Evolutionary conservation across 2,888 invertebrate genomes (phyloP).

Genomic region (Phanerotoma sp.): DNA sequence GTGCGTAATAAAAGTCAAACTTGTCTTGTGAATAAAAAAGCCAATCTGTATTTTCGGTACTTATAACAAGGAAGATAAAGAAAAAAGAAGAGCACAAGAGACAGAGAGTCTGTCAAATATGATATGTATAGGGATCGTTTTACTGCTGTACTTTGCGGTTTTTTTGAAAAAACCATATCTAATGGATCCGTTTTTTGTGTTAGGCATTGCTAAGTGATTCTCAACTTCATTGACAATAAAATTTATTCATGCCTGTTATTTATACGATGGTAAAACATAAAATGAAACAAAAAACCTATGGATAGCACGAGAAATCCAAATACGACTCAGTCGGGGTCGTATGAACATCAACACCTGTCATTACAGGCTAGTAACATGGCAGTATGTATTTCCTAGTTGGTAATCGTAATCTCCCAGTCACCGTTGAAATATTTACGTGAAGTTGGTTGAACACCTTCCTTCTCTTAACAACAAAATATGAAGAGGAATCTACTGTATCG

Average conservation of each 20-base stretch:
- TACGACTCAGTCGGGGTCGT: slow-evolving; percentile 15
- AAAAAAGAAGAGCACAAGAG: slow-evolving; percentile 1
- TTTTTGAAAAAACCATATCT: slow-evolving; percentile 29
- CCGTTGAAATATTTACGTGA: slow-evolving; percentile 29
- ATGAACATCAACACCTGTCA: slow-evolving; percentile 30
- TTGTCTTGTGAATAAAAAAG: slow-evolving; percentile 36
- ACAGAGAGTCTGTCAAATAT: slow-evolving; percentile 38
- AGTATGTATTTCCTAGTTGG: too few relatives aligned
- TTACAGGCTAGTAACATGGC: slow-evolving; percentile 16
- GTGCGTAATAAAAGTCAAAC: slow-evolving; percentile 52
- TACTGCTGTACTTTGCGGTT: slow-evolving; percentile 51
- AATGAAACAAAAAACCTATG: not conserved
- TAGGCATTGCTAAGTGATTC: too few relatives aligned
- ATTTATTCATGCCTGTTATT: too few relatives aligned
- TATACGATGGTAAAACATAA: not conserved
- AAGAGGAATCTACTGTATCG: not conserved
- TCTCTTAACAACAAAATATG: slow-evolving; percentile 23
- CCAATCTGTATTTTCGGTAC: not conserved
- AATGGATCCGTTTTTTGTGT: too few relatives aligned
- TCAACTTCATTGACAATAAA: too few relatives aligned
- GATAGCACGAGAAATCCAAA: slow-evolving; percentile 1
- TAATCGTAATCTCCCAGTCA: slow-evolving; percentile 26
- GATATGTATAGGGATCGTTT: slow-evolving; percentile 42
- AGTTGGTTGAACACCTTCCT: slow-evolving; percentile 29
- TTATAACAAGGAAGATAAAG: slow-evolving; percentile 10